Percentiles rank a stretch among this genome's conserved stretches.
phyloP scores from a whole-genome alignment of 1,140 invertebrate species.

The Lepidurus packardi region DNA sequence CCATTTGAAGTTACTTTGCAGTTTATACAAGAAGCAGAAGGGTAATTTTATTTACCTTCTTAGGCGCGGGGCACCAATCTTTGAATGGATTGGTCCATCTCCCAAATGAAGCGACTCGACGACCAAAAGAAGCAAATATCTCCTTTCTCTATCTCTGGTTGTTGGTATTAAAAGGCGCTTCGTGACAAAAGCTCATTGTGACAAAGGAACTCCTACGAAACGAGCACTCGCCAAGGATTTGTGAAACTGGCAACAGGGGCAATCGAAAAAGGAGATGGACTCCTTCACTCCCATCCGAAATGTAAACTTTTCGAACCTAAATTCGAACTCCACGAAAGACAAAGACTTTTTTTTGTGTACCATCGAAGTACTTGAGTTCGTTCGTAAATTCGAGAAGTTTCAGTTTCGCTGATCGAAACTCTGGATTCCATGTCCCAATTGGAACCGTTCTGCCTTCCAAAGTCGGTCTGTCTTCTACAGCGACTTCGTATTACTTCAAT shows the following conservation, averaged over 20 bases:
- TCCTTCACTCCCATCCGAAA: not conserved
- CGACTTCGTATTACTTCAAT: too few relatives aligned
- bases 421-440: too few relatives aligned
- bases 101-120: not conserved
- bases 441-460: too few relatives aligned
- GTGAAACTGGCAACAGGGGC: not conserved
- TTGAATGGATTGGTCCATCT: constrained; percentile 9
- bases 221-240: constrained; percentile 17
- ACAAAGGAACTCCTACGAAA: not conserved
- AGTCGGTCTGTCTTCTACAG: too few relatives aligned
- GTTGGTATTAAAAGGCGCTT: constrained; percentile 10
- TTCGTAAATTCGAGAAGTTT: too few relatives aligned
- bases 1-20: not conserved
- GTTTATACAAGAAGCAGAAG: not conserved
- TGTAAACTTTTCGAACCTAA: not conserved
- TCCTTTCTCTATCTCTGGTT: not conserved
- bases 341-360: not conserved
- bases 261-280: constrained; percentile 4
- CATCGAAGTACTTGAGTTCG: not conserved
- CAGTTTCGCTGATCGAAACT: too few relatives aligned
- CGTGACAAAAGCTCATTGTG: constrained; percentile 14
- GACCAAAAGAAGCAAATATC: not conserved
- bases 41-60: not conserved
- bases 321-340: not conserved
- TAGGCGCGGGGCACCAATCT: not conserved